A percentile compares a stretch with the other conserved stretches of the same genome.
These are phyloP conservation scores for Enteromius anoplus DNA, from an alignment of 2,797 vertebrate species.

Conservation along the genomic window DNA sequence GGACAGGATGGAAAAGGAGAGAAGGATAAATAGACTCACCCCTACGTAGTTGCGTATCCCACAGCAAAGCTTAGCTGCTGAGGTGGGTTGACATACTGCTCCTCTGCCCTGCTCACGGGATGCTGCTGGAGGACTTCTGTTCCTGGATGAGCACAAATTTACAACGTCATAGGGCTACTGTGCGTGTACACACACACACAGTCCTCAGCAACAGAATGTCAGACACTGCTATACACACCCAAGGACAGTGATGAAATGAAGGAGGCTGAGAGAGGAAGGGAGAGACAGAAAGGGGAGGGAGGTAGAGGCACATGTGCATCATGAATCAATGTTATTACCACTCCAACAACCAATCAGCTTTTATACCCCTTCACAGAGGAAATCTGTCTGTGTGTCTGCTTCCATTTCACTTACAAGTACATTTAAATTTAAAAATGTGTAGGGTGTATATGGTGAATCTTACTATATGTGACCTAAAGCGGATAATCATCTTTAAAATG, in stretches of 20 bases:
- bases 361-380: conserved; percentile 5
- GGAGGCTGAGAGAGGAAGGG: conserved; percentile 22
- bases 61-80: conserved; percentile 37
- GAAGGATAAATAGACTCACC: conserved; percentile 43
- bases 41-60: conserved; percentile 41
- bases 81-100: conserved; percentile 31
- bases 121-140: conserved; percentile 42
- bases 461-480: not conserved
- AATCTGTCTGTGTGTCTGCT: not conserved
- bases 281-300: conserved; percentile 29
- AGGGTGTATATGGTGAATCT: not conserved
- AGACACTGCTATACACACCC: conserved; percentile 54
- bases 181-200: conserved; percentile 8
- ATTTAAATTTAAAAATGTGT: not conserved
- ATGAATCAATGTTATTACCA: conserved; percentile 50
- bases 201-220: conserved; percentile 35
- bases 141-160: conserved; percentile 35
- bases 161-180: conserved; percentile 32
- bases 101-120: conserved; percentile 24
- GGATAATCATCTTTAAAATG: conserved; percentile 17
- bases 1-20: conserved; percentile 7
- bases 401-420: conserved; percentile 4
- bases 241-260: conserved; percentile 54
- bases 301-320: conserved; percentile 35
- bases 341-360: conserved; percentile 46